A percentile compares a stretch with the other conserved stretches of the same genome.
Conservation (phyloP, 2,113 vertebrate species). For the Empidonax traillii region DNA sequence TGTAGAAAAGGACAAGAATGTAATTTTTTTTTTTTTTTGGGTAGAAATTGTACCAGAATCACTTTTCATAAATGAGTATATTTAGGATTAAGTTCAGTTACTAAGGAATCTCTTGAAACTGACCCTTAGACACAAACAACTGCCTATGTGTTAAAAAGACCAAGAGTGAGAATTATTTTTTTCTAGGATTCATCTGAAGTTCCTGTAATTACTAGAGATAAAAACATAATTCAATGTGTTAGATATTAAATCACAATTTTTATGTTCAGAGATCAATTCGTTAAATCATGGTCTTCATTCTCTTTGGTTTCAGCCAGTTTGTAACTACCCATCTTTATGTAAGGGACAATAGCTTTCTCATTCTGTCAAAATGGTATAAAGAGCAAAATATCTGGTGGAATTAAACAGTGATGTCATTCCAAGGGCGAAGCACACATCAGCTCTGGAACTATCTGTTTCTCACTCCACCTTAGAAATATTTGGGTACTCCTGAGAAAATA, state of each 20-base stretch:
- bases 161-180: background rate
- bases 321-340: background rate
- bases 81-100: background rate
- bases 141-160: background rate
- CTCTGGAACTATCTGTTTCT: slow-evolving; percentile 56
- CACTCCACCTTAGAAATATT: slow-evolving; percentile 74
- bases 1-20: background rate
- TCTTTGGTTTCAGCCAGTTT: background rate
- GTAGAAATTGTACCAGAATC: background rate
- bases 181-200: background rate
- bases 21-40: background rate
- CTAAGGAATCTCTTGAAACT: background rate
- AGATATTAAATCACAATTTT: background rate
- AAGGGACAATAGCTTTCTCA: background rate
- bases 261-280: background rate
- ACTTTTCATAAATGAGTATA: background rate
- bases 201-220: background rate
- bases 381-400: slow-evolving; percentile 71
- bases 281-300: background rate
- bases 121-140: background rate
- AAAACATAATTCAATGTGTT: background rate
- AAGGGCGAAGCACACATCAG: slow-evolving; percentile 69
- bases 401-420: slow-evolving; percentile 76
- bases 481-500: slow-evolving; percentile 71
- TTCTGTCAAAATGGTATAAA: slow-evolving; percentile 27